These are phyloP conservation scores for Drosophila neotestacea DNA, from an alignment of 2,888 invertebrate species.

Conservation along the genomic window DNA sequence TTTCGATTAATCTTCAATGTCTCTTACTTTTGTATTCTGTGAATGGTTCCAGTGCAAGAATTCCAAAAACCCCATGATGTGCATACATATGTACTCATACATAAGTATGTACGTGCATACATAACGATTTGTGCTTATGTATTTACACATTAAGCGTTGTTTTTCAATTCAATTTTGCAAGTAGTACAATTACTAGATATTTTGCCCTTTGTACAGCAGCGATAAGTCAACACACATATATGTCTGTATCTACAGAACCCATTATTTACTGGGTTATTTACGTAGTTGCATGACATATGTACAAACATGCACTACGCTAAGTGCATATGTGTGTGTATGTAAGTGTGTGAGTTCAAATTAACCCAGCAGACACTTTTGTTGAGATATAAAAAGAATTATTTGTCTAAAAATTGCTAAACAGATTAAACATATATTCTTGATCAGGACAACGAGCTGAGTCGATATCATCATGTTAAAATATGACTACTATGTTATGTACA, in stretches of 20 bases:
- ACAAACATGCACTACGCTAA: background rate
- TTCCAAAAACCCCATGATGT: constrained; percentile 27
- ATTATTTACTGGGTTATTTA: background rate
- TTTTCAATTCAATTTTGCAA: background rate
- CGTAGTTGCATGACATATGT: background rate
- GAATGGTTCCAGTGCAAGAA: constrained; percentile 27
- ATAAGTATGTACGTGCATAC: background rate
- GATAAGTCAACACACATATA: constrained; percentile 35
- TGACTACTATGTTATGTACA: too few relatives aligned
- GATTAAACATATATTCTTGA: too few relatives aligned
- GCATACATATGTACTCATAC: background rate
- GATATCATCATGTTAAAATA: too few relatives aligned
- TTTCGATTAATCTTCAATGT: constrained; percentile 10
- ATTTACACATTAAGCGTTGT: background rate
- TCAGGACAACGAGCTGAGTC: too few relatives aligned
- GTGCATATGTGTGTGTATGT: background rate
- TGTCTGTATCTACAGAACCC: background rate
- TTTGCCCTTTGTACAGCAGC: constrained; percentile 51
- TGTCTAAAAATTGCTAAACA: too few relatives aligned
- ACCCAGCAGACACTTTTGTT: background rate
- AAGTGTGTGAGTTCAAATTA: background rate
- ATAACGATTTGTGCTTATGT: background rate
- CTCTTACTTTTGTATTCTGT: constrained; percentile 2
- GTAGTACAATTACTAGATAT: constrained; percentile 8
- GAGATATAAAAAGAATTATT: background rate